phyloP scores from a whole-genome alignment of 1,140 invertebrate species.

The Drosophila paulistorum region DNA sequence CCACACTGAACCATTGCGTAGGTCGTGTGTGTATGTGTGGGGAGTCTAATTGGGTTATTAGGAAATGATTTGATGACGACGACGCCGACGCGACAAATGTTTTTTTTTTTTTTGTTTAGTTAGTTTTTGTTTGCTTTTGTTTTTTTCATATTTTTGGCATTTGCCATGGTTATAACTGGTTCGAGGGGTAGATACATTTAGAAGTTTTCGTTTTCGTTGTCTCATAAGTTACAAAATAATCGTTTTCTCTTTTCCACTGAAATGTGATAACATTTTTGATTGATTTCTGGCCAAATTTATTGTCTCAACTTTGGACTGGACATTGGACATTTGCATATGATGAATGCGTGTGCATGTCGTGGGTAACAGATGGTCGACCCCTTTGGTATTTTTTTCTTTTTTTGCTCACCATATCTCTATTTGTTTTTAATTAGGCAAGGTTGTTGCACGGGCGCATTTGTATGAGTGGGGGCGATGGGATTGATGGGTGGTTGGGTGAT shows the following conservation, averaged over 20 bases:
- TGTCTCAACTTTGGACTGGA: not conserved
- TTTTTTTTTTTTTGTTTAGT: constrained; percentile 26
- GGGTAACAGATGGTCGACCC: constrained; percentile 7
- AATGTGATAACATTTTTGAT: not conserved
- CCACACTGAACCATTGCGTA: constrained; percentile 42
- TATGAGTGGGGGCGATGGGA: constrained; percentile 16
- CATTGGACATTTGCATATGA: not conserved
- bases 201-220: not conserved
- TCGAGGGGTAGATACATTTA: not conserved
- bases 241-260: not conserved
- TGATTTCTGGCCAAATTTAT: not conserved
- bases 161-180: constrained; percentile 66
- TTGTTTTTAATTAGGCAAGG: constrained; percentile 25
- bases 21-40: constrained; percentile 36
- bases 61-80: constrained; percentile 55
- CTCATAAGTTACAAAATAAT: not conserved
- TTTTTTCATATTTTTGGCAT: constrained; percentile 40
- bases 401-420: not conserved
- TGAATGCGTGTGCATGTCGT: not conserved
- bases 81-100: constrained; percentile 33
- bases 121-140: constrained; percentile 14
- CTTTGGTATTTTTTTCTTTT: not conserved
- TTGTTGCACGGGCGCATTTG: constrained; percentile 5
- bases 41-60: constrained; percentile 75
- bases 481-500: not conserved